Evolutionary conservation across 2,888 invertebrate species (phyloP).

Genomic region (Melieria omissa): DNA sequence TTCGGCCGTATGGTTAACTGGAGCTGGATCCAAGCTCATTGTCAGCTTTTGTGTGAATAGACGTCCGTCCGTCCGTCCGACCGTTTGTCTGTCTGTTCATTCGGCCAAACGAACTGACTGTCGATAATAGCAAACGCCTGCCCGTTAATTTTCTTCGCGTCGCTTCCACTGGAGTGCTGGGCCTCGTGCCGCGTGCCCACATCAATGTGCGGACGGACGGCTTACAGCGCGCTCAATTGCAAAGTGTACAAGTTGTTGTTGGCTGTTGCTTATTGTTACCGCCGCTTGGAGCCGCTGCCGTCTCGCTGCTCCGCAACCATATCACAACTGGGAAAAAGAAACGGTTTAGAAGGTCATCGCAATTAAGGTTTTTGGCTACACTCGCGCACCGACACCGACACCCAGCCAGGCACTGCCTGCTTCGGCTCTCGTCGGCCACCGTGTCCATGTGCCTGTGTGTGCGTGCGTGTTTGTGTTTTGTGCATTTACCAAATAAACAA

Average conservation of each 20-base stretch:
- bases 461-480: constrained; percentile 29
- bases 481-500: constrained; percentile 45
- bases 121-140: too few relatives aligned
- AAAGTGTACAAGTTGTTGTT: not conserved
- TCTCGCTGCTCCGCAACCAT: not conserved
- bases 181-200: not conserved
- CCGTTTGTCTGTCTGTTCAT: not conserved
- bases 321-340: not conserved
- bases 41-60: not conserved
- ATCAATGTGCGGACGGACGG: not conserved
- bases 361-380: constrained; percentile 40
- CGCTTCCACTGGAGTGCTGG: too few relatives aligned
- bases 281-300: too few relatives aligned
- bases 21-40: not conserved
- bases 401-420: too few relatives aligned
- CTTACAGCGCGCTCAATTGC: not conserved
- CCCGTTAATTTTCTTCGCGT: too few relatives aligned
- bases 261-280: too few relatives aligned
- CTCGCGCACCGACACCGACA: constrained; percentile 1
- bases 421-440: too few relatives aligned
- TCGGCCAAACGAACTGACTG: too few relatives aligned
- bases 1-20: constrained; percentile 2
- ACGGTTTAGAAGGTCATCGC: constrained; percentile 34
- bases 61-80: not conserved
- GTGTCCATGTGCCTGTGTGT: too few relatives aligned